Evolutionary conservation across 2,797 vertebrate genomes (phyloP).

Genomic region (Perdix hodgsoniae): DNA sequence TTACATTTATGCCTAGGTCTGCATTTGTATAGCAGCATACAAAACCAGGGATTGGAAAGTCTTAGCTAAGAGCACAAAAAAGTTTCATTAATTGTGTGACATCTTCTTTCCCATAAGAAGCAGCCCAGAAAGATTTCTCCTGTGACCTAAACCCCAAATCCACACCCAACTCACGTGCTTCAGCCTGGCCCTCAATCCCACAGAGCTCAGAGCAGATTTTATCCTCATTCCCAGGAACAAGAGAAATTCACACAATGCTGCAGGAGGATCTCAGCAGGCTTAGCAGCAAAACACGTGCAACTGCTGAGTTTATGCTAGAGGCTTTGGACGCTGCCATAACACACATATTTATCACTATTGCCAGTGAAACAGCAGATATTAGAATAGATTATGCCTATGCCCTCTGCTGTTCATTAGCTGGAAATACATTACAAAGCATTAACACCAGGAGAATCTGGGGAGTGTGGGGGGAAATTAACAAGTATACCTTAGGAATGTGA

Average conservation of each 20-base stretch:
- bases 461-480: slow-evolving; percentile 7
- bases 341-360: neutral
- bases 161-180: slow-evolving; percentile 25
- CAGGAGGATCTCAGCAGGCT: slow-evolving; percentile 65
- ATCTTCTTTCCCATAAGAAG: neutral
- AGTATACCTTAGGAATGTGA: slow-evolving; percentile 38
- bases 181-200: neutral
- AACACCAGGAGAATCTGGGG: neutral
- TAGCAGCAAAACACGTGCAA: slow-evolving; percentile 57
- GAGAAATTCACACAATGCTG: slow-evolving; percentile 44
- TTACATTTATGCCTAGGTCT: neutral
- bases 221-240: slow-evolving; percentile 20
- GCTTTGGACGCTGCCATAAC: slow-evolving; percentile 35
- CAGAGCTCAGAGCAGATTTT: neutral
- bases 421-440: neutral
- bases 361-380: neutral
- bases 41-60: neutral
- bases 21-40: neutral
- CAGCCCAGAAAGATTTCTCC: slow-evolving; percentile 12
- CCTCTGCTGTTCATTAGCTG: slow-evolving; percentile 43
- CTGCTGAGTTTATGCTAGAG: slow-evolving; percentile 52
- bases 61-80: neutral
- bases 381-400: slow-evolving; percentile 18
- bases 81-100: neutral
- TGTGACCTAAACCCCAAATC: neutral